Conservation (phyloP, 2,888 invertebrate species). For the Hemicrepidius hirtus region DNA sequence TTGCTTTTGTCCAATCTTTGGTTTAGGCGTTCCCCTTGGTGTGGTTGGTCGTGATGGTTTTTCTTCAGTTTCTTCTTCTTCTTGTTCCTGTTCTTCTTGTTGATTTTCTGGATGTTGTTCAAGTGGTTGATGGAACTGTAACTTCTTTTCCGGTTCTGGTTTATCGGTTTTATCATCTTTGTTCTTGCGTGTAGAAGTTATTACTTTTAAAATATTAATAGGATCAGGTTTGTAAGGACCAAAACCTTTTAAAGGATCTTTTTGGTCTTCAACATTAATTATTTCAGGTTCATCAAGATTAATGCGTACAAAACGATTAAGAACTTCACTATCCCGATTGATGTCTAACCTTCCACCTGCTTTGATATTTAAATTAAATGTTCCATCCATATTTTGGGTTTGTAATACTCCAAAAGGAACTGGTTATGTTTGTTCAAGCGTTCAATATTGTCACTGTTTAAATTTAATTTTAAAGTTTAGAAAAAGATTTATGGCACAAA, state of each 20-base stretch:
- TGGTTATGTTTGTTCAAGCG: not conserved
- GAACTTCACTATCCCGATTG: conserved; percentile 82
- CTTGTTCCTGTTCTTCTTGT: not conserved
- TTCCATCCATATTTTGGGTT: not conserved
- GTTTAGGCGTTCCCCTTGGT: conserved; percentile 47
- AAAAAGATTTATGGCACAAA: conserved; percentile 27
- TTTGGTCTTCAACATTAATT: conserved; percentile 32
- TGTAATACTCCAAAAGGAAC: not conserved
- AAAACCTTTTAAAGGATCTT: conserved; percentile 53
- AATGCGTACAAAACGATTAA: conserved; percentile 87
- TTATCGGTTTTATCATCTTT: conserved; percentile 56
- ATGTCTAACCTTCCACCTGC: conserved; percentile 67
- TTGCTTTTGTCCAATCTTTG: conserved; percentile 61
- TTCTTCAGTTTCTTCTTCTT: conserved; percentile 57
- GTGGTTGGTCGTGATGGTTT: conserved; percentile 31
- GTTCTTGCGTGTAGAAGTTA: conserved; percentile 61
- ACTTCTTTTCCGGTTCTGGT: conserved; percentile 50
- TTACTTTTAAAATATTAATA: conserved; percentile 11
- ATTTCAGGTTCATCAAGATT: conserved; percentile 76
- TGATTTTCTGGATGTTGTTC: not conserved
- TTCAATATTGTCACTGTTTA: not conserved
- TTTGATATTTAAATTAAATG: conserved; percentile 23
- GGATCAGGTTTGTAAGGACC: conserved; percentile 37
- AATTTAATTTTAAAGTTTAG: not conserved
- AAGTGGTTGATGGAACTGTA: conserved; percentile 23